Conservation (phyloP, 92 coral and sea anemone genomes). For the Nematostella vectensis region DNA sequence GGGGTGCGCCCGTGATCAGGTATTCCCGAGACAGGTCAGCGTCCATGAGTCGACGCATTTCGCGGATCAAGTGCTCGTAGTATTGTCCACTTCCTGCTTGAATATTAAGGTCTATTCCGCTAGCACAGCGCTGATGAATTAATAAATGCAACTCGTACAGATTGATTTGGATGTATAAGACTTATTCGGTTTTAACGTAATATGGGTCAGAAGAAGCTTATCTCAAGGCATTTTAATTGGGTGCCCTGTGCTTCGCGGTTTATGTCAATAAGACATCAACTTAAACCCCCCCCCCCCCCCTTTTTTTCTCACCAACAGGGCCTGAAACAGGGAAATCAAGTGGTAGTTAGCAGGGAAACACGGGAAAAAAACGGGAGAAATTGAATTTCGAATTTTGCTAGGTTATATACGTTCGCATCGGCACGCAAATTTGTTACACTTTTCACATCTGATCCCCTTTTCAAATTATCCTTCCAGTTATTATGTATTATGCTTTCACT, state of each 20-base stretch:
- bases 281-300: neutral
- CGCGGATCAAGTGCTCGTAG: conserved; percentile 54
- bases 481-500: no score
- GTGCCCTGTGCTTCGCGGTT: neutral
- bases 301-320: neutral
- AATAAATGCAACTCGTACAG: no score
- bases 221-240: no score
- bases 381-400: no score
- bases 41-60: conserved; percentile 73
- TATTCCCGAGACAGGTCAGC: conserved; percentile 47
- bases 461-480: no score
- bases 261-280: neutral
- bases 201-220: no score
- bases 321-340: no score
- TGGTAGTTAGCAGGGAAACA: no score
- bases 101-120: conserved; percentile 71
- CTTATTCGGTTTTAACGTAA: no score
- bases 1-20: conserved; percentile 78
- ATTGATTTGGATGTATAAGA: no score
- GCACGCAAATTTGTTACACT: neutral
- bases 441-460: no score
- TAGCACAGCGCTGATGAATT: conserved; percentile 52
- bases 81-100: conserved; percentile 56
- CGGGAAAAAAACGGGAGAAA: no score
- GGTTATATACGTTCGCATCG: neutral